These are phyloP conservation scores for Pocota personata DNA, from an alignment of 2,888 invertebrate species.

Conservation along the genomic window DNA sequence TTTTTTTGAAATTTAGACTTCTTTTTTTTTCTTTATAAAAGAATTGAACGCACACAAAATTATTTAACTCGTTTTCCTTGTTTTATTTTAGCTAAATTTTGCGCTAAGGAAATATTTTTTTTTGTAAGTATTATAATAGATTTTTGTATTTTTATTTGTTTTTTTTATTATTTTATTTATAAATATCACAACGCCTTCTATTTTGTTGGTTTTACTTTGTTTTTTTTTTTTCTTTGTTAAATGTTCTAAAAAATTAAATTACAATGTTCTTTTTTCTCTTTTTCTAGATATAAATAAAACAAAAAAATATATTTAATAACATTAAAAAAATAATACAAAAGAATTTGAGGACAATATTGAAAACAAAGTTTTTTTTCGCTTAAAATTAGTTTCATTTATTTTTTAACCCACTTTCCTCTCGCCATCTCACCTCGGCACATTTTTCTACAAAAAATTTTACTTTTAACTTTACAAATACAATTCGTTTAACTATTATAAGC, in stretches of 20 bases:
- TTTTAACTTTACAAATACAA: constrained; percentile 54
- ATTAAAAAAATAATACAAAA: constrained; percentile 75
- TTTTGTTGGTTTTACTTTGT: constrained; percentile 75
- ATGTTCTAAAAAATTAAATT: constrained; percentile 73
- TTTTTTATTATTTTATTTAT: constrained; percentile 79
- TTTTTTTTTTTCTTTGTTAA: constrained; percentile 72
- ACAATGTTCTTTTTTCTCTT: constrained; percentile 43
- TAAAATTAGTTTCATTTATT: constrained; percentile 43
- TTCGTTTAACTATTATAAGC: constrained; percentile 87
- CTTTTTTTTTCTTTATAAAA: constrained; percentile 53
- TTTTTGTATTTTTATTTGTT: constrained; percentile 75
- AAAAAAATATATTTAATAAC: constrained; percentile 77
- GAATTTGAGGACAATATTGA: constrained; percentile 63
- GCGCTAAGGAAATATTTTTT: constrained; percentile 75
- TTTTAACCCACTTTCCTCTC: constrained; percentile 29
- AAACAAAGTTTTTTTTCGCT: constrained; percentile 56
- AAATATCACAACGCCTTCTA: constrained; percentile 83
- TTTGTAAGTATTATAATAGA: constrained; percentile 75
- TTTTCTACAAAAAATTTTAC: constrained; percentile 9
- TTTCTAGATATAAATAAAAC: constrained; percentile 75
- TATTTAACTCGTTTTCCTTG: not conserved
- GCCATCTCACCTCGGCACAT: constrained; percentile 19
- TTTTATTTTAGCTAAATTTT: constrained; percentile 58
- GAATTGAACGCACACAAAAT: constrained; percentile 54
- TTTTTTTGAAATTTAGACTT: not conserved